Evolutionary conservation across 2,888 invertebrate genomes (phyloP), one percentile per base, ranked within the genome.

Genomic region (Nectonema munidae): DNA sequence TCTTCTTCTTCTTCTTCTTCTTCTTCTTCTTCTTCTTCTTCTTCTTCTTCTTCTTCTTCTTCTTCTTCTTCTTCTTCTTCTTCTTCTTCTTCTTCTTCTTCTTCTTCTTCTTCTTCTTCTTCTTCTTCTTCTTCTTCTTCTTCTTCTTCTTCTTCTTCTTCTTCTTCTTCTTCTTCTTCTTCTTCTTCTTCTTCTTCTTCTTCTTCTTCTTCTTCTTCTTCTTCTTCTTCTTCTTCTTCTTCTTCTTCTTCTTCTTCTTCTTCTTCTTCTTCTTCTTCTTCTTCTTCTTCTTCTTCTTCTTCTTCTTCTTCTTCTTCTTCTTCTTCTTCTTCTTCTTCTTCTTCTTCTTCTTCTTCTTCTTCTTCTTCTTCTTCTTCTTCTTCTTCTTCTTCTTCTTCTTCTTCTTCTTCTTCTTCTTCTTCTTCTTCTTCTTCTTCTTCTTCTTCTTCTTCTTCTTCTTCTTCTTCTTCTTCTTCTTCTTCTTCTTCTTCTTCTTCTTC

Each of bases 301-400:
- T 39, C 18, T 39, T 13, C 17, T 37, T 38, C 3, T 39, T 18
- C 20, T 39, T 39, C 14, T 39, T 37, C 20, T 13, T 38, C 38
- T 38, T 17, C 20, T 17, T 39, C 9, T 39, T 3, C 20, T 16
- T 38, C 38, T 38, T 16, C 6, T 16, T 40, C 4, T 39, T 21
- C 21, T 21, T 39, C 18, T 39, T 13, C 17, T 37, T 38, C 3
- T 39, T 18, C 20, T 39, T 39, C 14, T 39, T 37, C 20, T 13
- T 38, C 38, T 38, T 17, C 20, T 17, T 39, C 9, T 39, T 3
- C 20, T 16, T 38, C 38, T 38, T 16, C 6, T 16, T 40, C 4
- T 39, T 21, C 21, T 21, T 39, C 18, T 39, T 13, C 17, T 37
- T 38, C 3, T 39, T 18, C 20, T 39, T 39, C 14, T 39, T 37